Conservation (phyloP, 2,113 vertebrate species). For the Danionella cerebrum region DNA sequence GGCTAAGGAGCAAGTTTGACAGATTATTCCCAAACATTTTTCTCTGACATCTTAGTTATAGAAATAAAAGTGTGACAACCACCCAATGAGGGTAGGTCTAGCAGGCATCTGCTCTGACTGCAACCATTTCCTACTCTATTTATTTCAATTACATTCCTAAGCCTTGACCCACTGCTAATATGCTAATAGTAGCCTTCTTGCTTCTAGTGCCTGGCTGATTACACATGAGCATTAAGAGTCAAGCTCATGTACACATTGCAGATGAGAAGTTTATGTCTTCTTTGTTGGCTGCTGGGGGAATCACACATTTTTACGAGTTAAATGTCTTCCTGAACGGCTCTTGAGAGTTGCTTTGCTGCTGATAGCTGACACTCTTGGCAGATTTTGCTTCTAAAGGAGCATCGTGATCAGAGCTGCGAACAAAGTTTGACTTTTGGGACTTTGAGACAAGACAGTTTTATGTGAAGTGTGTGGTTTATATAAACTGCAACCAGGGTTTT, state of each 20-base stretch:
- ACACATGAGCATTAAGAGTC: neutral
- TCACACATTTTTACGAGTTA: neutral
- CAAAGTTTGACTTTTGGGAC: neutral
- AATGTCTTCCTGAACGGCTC: constrained; percentile 21
- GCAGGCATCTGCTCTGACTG: constrained; percentile 56
- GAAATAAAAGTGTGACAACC: constrained; percentile 39
- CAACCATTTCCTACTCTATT: constrained; percentile 56
- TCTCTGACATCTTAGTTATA: neutral
- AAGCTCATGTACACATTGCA: constrained; percentile 30
- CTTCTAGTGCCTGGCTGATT: constrained; percentile 1
- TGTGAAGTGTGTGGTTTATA: neutral
- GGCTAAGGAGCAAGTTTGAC: too few relatives aligned
- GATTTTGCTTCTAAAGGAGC: neutral
- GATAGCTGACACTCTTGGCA: constrained; percentile 20
- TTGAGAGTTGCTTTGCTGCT: constrained; percentile 7
- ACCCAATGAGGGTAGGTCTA: constrained; percentile 55
- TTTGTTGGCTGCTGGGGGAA: neutral
- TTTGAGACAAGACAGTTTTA: neutral
- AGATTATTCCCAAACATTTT: too few relatives aligned
- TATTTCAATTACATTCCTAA: constrained; percentile 67
- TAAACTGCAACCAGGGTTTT: neutral
- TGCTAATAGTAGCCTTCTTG: neutral
- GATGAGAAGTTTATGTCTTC: constrained; percentile 9
- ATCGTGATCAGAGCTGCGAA: neutral
- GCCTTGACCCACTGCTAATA: constrained; percentile 45